These are phyloP conservation scores for Chrysocyon brachyurus DNA, from an alignment of 2,797 vertebrate species.

Conservation along the genomic window DNA sequence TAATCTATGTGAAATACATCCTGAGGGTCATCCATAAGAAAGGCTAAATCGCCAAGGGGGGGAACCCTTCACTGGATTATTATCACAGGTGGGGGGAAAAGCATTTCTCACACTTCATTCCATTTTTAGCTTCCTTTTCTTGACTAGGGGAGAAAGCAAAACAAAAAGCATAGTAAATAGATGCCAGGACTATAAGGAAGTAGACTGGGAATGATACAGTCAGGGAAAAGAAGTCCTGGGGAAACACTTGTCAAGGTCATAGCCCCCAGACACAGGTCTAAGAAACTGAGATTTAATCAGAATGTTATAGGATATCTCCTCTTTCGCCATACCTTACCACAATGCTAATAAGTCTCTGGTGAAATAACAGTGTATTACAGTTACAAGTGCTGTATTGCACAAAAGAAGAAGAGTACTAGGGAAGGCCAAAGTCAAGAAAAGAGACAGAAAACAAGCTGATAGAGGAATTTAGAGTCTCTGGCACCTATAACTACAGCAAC, in stretches of 20 bases:
- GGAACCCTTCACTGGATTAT: neutral
- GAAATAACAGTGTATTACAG: neutral
- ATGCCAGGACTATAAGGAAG: neutral
- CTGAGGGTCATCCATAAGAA: neutral
- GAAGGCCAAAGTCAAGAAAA: neutral
- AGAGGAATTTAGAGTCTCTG: neutral
- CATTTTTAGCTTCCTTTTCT: neutral
- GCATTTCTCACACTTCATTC: neutral
- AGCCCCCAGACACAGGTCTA: neutral
- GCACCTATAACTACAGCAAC: neutral
- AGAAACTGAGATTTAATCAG: neutral
- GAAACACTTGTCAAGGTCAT: neutral
- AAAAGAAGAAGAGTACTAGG: neutral
- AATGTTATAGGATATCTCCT: neutral
- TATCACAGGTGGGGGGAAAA: neutral
- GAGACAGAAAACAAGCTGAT: neutral
- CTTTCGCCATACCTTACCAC: neutral
- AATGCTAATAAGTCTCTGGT: neutral
- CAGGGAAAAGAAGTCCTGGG: neutral
- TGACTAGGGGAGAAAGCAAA: neutral
- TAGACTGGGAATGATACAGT: neutral
- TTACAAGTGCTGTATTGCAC: neutral
- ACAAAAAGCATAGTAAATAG: neutral
- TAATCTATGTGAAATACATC: neutral
- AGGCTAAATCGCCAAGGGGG: neutral